phyloP scores from a whole-genome alignment of 2,888 invertebrate species.

The Pandemis corylana region DNA sequence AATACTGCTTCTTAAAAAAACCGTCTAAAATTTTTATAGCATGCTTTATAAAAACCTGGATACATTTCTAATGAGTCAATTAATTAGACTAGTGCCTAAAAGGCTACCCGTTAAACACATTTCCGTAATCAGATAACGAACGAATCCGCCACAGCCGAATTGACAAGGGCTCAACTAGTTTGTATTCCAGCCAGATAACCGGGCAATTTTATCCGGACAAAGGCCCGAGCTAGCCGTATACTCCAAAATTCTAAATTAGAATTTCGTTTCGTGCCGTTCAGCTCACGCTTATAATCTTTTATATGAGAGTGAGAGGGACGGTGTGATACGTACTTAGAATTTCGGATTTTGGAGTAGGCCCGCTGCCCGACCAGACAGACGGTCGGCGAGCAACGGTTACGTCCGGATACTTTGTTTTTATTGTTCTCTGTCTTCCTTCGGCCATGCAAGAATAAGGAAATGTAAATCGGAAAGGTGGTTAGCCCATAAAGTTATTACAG shows the following conservation, averaged over 20 bases:
- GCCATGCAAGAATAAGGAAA: slow-evolving; percentile 32
- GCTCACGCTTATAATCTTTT: background rate
- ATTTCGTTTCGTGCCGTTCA: background rate
- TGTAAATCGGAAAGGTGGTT: slow-evolving; percentile 21
- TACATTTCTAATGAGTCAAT: background rate
- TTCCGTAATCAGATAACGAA: slow-evolving; percentile 14
- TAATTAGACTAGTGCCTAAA: background rate
- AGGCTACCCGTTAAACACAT: slow-evolving; percentile 8
- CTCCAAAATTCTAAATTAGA: background rate
- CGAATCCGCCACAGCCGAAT: slow-evolving; percentile 19
- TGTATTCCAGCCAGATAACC: slow-evolving; percentile 73
- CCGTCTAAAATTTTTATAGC: no score
- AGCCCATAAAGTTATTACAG: slow-evolving; percentile 20
- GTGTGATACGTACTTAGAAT: slow-evolving; percentile 1
- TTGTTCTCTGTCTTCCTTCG: slow-evolving; percentile 41
- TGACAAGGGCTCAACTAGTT: slow-evolving; percentile 44
- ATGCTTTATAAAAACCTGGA: no score
- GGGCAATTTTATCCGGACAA: slow-evolving; percentile 61
- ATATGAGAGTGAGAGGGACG: background rate
- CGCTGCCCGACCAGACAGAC: slow-evolving; percentile 57
- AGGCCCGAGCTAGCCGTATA: slow-evolving; percentile 45
- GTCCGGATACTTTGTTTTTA: slow-evolving; percentile 64
- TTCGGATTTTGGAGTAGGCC: slow-evolving; percentile 5
- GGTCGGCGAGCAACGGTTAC: slow-evolving; percentile 63
- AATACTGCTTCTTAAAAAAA: no score